Evolutionary conservation across 2,888 invertebrate species (phyloP), one percentile per base, ranked within the genome.

Genomic region (Cheilosia pagana): DNA sequence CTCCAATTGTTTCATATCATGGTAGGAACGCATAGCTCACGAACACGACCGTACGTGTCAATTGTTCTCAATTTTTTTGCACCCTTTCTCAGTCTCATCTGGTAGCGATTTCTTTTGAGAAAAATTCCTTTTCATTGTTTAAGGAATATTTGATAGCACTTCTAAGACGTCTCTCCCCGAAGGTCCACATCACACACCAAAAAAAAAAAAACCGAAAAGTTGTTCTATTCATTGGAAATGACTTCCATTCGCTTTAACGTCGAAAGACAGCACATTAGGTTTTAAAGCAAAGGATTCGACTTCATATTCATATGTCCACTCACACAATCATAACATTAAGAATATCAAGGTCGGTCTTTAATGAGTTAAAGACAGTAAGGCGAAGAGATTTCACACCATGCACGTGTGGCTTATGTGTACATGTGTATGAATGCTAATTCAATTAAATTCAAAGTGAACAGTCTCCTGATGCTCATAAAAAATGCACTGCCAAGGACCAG

Each of bases 381-480:
- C 77, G 77, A 55, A 53, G 53, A 70, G 72, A 59, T 53, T 59
- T 31, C 59, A 72, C 43, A 19, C 12, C 21, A 41, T 48, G 12
- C 45, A 45, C 21, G 59, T 16, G n/a, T n/a, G n/a, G n/a, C n/a
- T n/a, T n/a, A 21, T 10, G 21, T 1, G 8, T 45, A 45, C 45
- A 45, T 43, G 25, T 52, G 52, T 7, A 43, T 52, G 45, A 25
- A 74, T 50, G 68, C 57, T 75, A 75, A 75, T 75, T 55, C 63
- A 81, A 65, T 81, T 70, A 70, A 55, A 57, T 60, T 41, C n/a
- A 41, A 50, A 78, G 23, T 16, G 35, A 53, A 53, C 25, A 41
- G 41, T 45, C 28, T 35, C 41, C 41, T 19, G 41, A 12, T 16
- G 41, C 14, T 39, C 50, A 52, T 59, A 53, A 59, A 68, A 68